Base-by-base conservation (phyloP, 2,888 invertebrate species). In the Hemistola chrysoprasaria region DNA sequence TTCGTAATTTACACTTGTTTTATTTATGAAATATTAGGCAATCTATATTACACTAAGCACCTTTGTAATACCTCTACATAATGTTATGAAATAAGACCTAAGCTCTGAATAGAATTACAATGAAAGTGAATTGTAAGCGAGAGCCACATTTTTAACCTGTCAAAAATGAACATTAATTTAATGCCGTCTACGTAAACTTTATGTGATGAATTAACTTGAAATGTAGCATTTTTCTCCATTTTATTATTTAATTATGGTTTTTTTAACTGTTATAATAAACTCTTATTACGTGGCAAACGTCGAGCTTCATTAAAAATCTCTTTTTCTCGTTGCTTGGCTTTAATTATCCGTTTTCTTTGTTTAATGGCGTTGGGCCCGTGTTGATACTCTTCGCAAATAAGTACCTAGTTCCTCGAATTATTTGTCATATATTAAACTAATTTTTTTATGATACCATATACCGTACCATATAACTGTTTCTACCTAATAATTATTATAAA, bases 341-440 rank as follows among this genome's bases (percentile, higher is more conserved):
- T 85, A 85, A 86, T 86, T 85, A 84, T 86, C 84, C 84, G 85
- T 81, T 81, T 77, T 80, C 81, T 82, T 86, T 85, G 81, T 86
- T 79, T 65, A 51, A 62, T 49, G 50, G 67, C 74, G 72, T 66
- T 74, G 71, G 63, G 66, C 67, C 67, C 66, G 66, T 74, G 74
- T 70, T 59, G 41, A 45, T 62, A 66, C 71, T 69, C 65, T 63
- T 62, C 65, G 67, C 64, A 62, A 72, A 76, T 71, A 72, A n/a
- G n/a, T n/a, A n/a, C n/a, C n/a, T n/a, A n/a, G n/a, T n/a, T n/a
- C n/a, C n/a, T n/a, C n/a, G n/a, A n/a, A n/a, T n/a, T n/a, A n/a
- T n/a, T n/a, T n/a, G n/a, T n/a, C n/a, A n/a, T n/a, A n/a, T n/a
- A n/a, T n/a, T n/a, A n/a, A n/a, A n/a, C n/a, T n/a, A n/a, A n/a